A percentile compares a stretch with the other conserved stretches of the same genome.
phyloP scores from a whole-genome alignment of 2,797 vertebrate species.

The Poeciliopsis infans region DNA sequence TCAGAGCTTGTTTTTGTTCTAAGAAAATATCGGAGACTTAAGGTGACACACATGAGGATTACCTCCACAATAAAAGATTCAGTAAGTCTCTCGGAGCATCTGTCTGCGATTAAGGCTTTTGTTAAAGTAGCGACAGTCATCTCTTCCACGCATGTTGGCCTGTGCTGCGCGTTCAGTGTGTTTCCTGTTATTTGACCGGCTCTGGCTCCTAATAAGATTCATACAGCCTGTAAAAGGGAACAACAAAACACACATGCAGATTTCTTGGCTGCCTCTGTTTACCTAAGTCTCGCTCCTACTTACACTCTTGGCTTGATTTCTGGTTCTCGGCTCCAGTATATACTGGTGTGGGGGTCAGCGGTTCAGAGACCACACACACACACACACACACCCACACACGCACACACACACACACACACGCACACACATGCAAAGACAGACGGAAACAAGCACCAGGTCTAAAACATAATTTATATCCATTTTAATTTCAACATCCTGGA shows the following conservation, averaged over 20 bases:
- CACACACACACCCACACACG: constrained; percentile 36
- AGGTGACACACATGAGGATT: constrained; percentile 49
- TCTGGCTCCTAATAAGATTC: constrained; percentile 29
- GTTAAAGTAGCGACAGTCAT: constrained; percentile 5
- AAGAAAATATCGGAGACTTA: constrained; percentile 56
- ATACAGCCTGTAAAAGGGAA: constrained; percentile 47
- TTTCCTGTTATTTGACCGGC: constrained; percentile 45
- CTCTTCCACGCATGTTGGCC: constrained; percentile 38
- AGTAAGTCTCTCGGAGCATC: constrained; percentile 44
- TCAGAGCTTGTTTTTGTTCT: constrained; percentile 51
- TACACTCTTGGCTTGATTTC: constrained; percentile 53
- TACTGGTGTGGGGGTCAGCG: constrained; percentile 59
- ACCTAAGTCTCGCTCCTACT: constrained; percentile 53
- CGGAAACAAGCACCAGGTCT: constrained; percentile 40
- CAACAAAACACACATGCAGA: constrained; percentile 60
- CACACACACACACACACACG: constrained; percentile 35
- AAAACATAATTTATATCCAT: constrained; percentile 51
- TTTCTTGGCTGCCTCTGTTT: constrained; percentile 57
- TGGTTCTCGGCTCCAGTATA: constrained; percentile 54
- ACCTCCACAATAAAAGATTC: constrained; percentile 42
- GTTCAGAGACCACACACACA: constrained; percentile 73
- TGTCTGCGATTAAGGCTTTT: constrained; percentile 33
- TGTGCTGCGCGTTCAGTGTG: constrained; percentile 27
- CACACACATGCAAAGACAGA: constrained; percentile 27
- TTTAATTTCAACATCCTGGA: constrained; percentile 45